Evolutionary conservation across 2,113 vertebrate species (phyloP).

Genomic region (Tragulus kanchil): DNA sequence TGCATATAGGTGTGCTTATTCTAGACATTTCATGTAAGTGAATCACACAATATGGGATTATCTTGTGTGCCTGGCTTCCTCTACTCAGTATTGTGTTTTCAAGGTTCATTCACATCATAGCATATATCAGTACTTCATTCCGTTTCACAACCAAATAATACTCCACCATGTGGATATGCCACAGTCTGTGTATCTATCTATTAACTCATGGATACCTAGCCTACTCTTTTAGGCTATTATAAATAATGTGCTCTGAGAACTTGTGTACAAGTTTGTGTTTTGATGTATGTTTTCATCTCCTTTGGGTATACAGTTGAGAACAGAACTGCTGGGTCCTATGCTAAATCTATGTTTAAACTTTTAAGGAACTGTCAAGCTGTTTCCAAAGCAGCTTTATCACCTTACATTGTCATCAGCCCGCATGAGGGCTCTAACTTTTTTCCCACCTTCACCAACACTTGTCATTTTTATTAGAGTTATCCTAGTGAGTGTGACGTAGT

Average conservation of each 20-base stretch:
- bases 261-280: background rate
- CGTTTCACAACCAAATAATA: background rate
- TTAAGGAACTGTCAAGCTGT: background rate
- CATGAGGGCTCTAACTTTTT: background rate
- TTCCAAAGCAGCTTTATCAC: background rate
- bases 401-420: no score
- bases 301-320: background rate
- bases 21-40: background rate
- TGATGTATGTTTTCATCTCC: background rate
- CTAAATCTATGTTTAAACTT: background rate
- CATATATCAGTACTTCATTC: background rate
- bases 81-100: background rate
- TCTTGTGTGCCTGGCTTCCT: background rate
- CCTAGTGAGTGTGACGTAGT: background rate
- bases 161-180: rapidly evolving
- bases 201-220: background rate
- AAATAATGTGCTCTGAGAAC: background rate
- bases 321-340: background rate
- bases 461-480: background rate
- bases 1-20: background rate
- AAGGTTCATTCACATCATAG: background rate
- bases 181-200: background rate
- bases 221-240: background rate
- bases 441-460: background rate
- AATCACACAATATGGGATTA: background rate